phyloP scores from a whole-genome alignment of 2,113 vertebrate genomes.

The Loxodonta africana region DNA sequence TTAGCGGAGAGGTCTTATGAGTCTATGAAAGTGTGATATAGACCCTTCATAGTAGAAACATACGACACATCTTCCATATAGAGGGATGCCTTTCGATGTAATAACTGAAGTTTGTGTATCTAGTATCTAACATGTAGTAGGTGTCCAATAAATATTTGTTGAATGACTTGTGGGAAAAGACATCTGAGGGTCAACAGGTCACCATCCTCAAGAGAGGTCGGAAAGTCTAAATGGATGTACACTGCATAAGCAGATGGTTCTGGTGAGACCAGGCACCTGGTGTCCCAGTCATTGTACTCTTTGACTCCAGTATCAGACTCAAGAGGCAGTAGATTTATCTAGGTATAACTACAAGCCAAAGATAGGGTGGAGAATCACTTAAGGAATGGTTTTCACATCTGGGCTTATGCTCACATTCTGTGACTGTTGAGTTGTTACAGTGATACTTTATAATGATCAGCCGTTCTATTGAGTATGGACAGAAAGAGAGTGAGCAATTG shows the following conservation, averaged over 20 bases:
- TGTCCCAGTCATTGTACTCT: background rate
- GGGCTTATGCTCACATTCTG: background rate
- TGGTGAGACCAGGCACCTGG: background rate
- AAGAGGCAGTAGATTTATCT: constrained; percentile 48
- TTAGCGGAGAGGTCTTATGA: background rate
- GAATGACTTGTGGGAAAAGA: constrained; percentile 14
- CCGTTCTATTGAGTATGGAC: background rate
- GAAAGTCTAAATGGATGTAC: background rate
- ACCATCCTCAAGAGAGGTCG: background rate
- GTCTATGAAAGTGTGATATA: background rate
- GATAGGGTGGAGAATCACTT: constrained; percentile 12
- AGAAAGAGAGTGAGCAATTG: background rate
- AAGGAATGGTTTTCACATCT: constrained; percentile 1
- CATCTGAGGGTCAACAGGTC: background rate
- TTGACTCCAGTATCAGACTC: background rate
- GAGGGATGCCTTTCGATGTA: constrained; percentile 42
- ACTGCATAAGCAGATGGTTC: background rate
- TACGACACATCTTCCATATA: constrained; percentile 25
- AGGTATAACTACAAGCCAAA: background rate
- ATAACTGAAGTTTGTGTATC: background rate
- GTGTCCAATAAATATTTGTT: constrained; percentile 43
- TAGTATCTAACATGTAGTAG: constrained; percentile 34
- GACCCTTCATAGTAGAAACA: constrained; percentile 26
- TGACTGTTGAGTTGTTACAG: background rate
- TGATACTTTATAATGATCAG: constrained; percentile 1